These are phyloP conservation scores for Parambassis ranga DNA, from an alignment of 2,797 vertebrate genomes.

Conservation along the genomic window DNA sequence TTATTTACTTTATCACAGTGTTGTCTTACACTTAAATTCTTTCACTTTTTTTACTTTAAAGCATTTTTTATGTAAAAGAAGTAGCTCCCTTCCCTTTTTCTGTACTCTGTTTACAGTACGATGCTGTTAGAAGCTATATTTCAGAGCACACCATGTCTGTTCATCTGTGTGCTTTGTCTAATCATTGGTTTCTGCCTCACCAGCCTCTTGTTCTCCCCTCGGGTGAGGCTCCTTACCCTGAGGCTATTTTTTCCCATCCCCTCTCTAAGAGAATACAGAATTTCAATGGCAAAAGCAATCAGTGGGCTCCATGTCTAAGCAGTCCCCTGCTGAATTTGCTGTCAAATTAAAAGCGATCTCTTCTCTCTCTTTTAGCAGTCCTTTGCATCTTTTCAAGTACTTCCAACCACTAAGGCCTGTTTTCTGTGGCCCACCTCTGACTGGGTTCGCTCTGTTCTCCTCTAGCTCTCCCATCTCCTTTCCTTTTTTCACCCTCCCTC, in stretches of 20 bases:
- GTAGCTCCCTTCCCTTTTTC: too few species aligned
- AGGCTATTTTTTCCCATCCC: conserved; percentile 75
- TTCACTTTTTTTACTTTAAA: not conserved
- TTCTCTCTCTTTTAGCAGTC: conserved; percentile 46
- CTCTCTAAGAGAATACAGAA: conserved; percentile 80
- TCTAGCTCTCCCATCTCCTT: not conserved
- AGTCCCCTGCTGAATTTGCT: conserved; percentile 67
- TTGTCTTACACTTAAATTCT: too few species aligned
- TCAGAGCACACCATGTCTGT: conserved; percentile 26
- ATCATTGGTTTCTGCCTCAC: conserved; percentile 61
- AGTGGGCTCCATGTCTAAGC: conserved; percentile 63
- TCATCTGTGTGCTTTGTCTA: conserved; percentile 55
- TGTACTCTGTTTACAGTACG: not conserved
- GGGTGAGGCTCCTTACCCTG: conserved; percentile 68
- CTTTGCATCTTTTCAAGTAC: conserved; percentile 31
- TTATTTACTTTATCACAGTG: too few species aligned
- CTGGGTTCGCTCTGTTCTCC: not conserved
- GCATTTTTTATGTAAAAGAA: not conserved
- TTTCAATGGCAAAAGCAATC: conserved; percentile 79
- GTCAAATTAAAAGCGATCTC: conserved; percentile 75
- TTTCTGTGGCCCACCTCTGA: conserved; percentile 14
- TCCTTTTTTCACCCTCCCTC: not conserved
- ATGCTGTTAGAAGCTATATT: not conserved
- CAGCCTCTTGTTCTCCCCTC: conserved; percentile 72
- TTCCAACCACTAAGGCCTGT: not conserved